Percentiles rank a stretch among this genome's conserved stretches.
phyloP scores from a whole-genome alignment of 2,888 invertebrate species.

The Sinopyrophorus schimmeli region DNA sequence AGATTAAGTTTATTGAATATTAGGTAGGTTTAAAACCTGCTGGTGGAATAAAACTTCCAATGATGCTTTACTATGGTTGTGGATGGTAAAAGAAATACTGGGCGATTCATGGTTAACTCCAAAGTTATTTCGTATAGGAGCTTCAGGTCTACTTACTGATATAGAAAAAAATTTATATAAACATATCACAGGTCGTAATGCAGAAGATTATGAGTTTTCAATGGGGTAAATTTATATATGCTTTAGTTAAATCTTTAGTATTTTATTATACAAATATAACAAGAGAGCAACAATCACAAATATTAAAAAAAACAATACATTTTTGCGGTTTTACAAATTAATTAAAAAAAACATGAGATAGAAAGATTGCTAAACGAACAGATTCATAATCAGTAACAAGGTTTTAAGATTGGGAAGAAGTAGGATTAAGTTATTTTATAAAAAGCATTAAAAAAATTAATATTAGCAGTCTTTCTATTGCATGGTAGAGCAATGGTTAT shows the following conservation, averaged over 20 bases:
- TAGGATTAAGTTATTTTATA: too few relatives aligned
- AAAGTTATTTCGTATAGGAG: slow-evolving; percentile 88
- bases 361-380: too few relatives aligned
- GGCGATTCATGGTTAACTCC: slow-evolving; percentile 85
- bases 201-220: slow-evolving; percentile 47
- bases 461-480: too few relatives aligned
- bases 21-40: slow-evolving; percentile 98
- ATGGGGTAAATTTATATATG: slow-evolving; percentile 13
- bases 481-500: too few relatives aligned
- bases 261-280: slow-evolving; percentile 17
- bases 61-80: slow-evolving; percentile 87
- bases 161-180: slow-evolving; percentile 64
- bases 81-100: slow-evolving; percentile 79
- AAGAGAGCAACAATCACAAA: slow-evolving; percentile 32
- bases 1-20: too few relatives aligned
- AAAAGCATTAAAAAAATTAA: too few relatives aligned
- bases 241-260: too few relatives aligned
- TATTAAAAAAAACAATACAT: too few relatives aligned
- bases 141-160: slow-evolving; percentile 85
- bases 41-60: slow-evolving; percentile 85
- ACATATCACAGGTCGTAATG: slow-evolving; percentile 49
- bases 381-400: too few relatives aligned
- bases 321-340: too few relatives aligned
- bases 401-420: too few relatives aligned
- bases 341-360: too few relatives aligned